Conservation (phyloP, 2,888 invertebrate genomes). For the Antheraea assamensis region DNA sequence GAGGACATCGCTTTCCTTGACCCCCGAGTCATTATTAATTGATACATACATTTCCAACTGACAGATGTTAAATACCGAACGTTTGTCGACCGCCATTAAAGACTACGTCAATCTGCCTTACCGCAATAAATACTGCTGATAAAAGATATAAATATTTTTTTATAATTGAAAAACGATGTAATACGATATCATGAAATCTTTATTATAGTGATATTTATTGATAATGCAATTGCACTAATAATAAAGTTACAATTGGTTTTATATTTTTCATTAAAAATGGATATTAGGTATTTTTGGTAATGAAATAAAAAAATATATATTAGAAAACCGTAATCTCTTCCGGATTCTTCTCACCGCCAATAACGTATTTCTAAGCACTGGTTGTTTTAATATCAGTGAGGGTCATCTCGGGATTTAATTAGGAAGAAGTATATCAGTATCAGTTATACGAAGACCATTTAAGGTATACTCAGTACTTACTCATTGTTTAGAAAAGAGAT, state of each 20-base stretch:
- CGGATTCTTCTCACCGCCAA: too few relatives aligned
- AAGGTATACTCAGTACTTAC: too few relatives aligned
- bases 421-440: too few relatives aligned
- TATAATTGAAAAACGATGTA: slow-evolving; percentile 21
- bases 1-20: neutral
- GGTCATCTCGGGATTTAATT: too few relatives aligned
- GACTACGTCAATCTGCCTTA: neutral
- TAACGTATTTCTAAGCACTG: too few relatives aligned
- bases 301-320: neutral
- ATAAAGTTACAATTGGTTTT: slow-evolving; percentile 10
- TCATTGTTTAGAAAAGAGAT: too few relatives aligned
- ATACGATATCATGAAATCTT: slow-evolving; percentile 17
- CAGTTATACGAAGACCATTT: too few relatives aligned
- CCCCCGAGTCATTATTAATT: neutral
- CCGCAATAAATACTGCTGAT: slow-evolving; percentile 10
- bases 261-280: neutral
- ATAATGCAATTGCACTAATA: slow-evolving; percentile 23
- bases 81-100: neutral
- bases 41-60: neutral
- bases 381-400: too few relatives aligned
- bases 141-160: slow-evolving; percentile 1
- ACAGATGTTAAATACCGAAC: slow-evolving; percentile 12
- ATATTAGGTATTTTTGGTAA: neutral
- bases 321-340: too few relatives aligned
- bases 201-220: slow-evolving; percentile 11